phyloP scores from a whole-genome alignment of 1,140 invertebrate genomes.

The Camponotus pennsylvanicus region DNA sequence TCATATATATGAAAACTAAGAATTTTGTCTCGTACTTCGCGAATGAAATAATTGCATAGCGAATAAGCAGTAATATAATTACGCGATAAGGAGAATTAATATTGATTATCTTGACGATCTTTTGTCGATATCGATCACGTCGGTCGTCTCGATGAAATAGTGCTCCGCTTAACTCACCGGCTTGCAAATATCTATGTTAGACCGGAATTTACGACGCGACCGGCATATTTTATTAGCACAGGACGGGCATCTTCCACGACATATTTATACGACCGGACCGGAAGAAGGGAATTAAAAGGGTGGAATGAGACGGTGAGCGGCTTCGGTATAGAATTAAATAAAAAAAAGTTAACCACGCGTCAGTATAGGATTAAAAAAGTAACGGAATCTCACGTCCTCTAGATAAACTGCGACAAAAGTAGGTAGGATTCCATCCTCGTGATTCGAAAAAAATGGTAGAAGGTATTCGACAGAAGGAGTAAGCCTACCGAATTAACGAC shows the following conservation, averaged over 20 bases:
- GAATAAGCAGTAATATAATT: not conserved
- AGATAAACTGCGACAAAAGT: constrained; percentile 34
- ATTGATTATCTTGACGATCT: not conserved
- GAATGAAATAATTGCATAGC: not conserved
- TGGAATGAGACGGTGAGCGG: not conserved
- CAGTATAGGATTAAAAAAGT: constrained; percentile 43
- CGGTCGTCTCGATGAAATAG: constrained; percentile 54
- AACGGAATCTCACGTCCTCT: not conserved
- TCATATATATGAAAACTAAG: not conserved
- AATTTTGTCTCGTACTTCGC: not conserved
- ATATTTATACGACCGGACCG: constrained; percentile 81
- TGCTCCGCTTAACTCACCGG: constrained; percentile 26
- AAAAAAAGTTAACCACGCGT: constrained; percentile 20
- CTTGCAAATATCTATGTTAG: constrained; percentile 78
- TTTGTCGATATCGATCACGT: constrained; percentile 37
- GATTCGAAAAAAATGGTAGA: constrained; percentile 24
- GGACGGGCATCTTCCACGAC: constrained; percentile 79
- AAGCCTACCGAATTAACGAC: constrained; percentile 36
- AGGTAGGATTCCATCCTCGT: constrained; percentile 29
- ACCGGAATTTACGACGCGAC: constrained; percentile 82
- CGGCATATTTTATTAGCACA: constrained; percentile 83
- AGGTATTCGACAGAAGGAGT: constrained; percentile 31
- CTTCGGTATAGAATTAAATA: constrained; percentile 43
- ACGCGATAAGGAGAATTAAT: not conserved
- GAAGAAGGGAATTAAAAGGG: constrained; percentile 55